Percentiles rank a stretch among this genome's conserved stretches.
Conservation (phyloP, 2,797 vertebrate genomes). For the Nothura maculosa region DNA sequence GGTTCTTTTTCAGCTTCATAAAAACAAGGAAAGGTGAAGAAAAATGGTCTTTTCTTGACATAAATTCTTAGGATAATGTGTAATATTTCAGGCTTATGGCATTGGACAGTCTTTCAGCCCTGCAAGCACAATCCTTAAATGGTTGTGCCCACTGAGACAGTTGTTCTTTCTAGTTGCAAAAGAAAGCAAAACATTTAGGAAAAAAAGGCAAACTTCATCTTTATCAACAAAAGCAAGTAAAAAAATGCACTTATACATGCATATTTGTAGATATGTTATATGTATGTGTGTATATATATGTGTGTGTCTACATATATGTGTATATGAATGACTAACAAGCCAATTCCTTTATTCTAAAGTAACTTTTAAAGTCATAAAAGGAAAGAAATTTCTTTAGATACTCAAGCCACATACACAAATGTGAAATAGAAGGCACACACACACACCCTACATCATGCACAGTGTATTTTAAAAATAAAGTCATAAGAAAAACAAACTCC, state of each 20-base stretch:
- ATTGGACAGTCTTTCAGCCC: neutral
- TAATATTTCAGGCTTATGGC: neutral
- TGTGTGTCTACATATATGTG: neutral
- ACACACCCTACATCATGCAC: neutral
- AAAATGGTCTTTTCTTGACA: neutral
- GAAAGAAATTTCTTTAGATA: neutral
- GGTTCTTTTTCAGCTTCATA: neutral
- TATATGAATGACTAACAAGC: neutral
- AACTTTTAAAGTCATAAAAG: neutral
- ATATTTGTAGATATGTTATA: neutral
- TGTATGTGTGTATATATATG: no score
- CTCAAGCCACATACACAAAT: no score
- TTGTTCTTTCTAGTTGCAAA: neutral
- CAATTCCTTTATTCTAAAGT: neutral
- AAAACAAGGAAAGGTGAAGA: neutral
- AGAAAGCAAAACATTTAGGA: neutral
- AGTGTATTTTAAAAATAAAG: neutral
- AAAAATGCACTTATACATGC: neutral
- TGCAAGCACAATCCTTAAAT: neutral
- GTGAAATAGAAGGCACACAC: neutral
- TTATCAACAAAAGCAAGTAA: neutral
- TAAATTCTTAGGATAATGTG: neutral
- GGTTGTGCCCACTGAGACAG: neutral
- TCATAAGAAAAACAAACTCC: neutral
- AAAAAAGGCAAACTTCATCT: neutral